Evolutionary conservation across 2,797 vertebrate species (phyloP), one percentile per base, ranked within the genome.

Genomic region (Chaunax sp.): DNA sequence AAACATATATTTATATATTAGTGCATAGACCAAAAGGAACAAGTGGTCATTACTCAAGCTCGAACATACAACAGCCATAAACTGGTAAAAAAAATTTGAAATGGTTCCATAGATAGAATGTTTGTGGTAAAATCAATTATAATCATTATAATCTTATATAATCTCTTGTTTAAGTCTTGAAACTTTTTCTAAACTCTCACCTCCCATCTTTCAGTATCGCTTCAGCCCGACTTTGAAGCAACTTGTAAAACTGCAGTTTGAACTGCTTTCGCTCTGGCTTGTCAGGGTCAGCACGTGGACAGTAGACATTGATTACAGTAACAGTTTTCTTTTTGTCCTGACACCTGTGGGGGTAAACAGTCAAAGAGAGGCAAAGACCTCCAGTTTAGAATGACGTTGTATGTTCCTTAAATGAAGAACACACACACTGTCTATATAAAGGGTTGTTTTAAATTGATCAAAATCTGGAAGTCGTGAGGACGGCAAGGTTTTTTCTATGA

Each of bases 261-360:
- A 95, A 97, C 37, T 69, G 82, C 64, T 94, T 93, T 5, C 95
- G 86, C 56, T 96, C 95, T 0, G 95, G 94, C 61, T 95, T 96
- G 41, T 95, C 96, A n/a, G 95, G 95, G 82, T 96, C 96, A 1
- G 93, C 96, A 1, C 95, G 93, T 0, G 96, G 96, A 73, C 96
- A 97, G 77, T 97, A 98, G 2, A 97, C 96, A 5, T 98, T 97
- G 64, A 98, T 93, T 14, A 98, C 54, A 1, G 94, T 93, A 52
- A 97, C 57, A 1, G 79, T 94, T 81, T 92, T 87, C 35, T 91
- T 90, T 72, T 90, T 84, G 13, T 90, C 84, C 65, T 89, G 82
- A 70, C 72, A 84, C 57, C 95, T 96, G 78, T 10, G 20, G 20
- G n/a, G 13, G 5, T 0, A 50, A 28, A 33, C 12, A 56, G 12